Base-by-base conservation (phyloP, 2,888 invertebrate genomes). In the Drosophila ezoana region DNA sequence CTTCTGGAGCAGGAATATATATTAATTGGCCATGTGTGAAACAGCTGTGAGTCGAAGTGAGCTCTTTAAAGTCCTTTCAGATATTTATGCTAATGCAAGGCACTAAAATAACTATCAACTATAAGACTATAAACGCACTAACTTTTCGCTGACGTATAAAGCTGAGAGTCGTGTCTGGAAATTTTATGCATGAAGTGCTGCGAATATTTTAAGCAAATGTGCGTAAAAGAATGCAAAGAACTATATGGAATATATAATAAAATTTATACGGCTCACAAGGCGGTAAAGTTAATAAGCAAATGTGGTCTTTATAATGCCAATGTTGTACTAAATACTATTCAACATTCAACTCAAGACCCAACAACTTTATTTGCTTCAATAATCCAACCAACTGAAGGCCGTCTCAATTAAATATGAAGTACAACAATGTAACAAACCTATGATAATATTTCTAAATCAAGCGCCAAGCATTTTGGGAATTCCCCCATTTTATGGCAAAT, bases 11-110 rank as follows among this genome's bases (percentile, higher is more conserved):
- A 43, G 18, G 28, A 45, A 49, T 66, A 66, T 60, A 69, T 74
- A 68, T 64, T 72, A 72, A 79, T 75, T 75, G 72, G 18, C 41
- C 49, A 63, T 53, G 51, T 61, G 49, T 58, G 8, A 48, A 61
- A 63, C 45, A 47, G 33, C 18, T 61, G 13, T 35, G 20, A 28
- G 33, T 16, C 23, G 18, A 13, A 32, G 13, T 28, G 28, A 44
- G 44, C 45, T 52, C 13, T 20, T 20, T 43, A 38, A 20, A 44
- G 35, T n/a, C 23, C 47, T 41, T 53, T 35, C 8, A 35, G 13
- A 11, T 51, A 43, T 43, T 54, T 60, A 28, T 41, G 45, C 33
- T 51, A 45, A 49, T 58, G 57, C 48, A 33, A 18, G 10, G 28
- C 32, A 28, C 28, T 47, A 18, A 43, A 37, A 20, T 14, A 44